Evolutionary conservation across 2,797 vertebrate species (phyloP), one percentile per base, ranked within the genome.

Genomic region (Dallia pectoralis): DNA sequence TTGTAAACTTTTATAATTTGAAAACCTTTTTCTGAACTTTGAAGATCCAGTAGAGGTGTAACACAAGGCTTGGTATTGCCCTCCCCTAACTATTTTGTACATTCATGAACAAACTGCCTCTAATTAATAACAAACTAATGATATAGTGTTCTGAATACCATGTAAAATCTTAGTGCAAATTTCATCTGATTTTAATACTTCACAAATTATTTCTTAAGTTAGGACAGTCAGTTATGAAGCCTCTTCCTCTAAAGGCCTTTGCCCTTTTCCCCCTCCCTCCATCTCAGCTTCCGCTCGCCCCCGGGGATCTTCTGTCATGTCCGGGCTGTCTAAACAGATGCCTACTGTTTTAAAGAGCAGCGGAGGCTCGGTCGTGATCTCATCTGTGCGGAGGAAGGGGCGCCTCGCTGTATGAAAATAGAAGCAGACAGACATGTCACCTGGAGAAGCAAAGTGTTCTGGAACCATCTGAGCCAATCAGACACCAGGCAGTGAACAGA

Each of bases 221-320:
- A 25, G 81, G 85, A 87, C 79, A 87, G 79, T 87, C 76, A 78
- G 69, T 69, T 82, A 82, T 80, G 73, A 86, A 80, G 79, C 75
- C 81, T 79, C 74, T 19, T 68, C 69, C 47, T 74, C 6, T 71
- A 82, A 77, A 74, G 71, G 72, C 74, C 75, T 71, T 77, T 83
- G 82, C 77, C 80, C 79, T 87, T 87, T 87, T 83, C 83, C 51
- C 36, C n/a, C 32, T 48, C 72, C 81, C 82, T 76, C 36, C 48
- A 36, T 74, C 36, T 25, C 33, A 40, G 73, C 81, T 82, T 77
- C 25, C 61, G 32, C 75, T 70, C 44, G 75, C 74, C 84, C 75
- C 73, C 12, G 14, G 80, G 84, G 86, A 79, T 81, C 73, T 70
- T 76, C 70, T 74, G 78, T 77, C 76, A 78, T 69, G 67, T 84